Base-by-base conservation (phyloP, 2,888 invertebrate species). In the Pteria penguin region DNA sequence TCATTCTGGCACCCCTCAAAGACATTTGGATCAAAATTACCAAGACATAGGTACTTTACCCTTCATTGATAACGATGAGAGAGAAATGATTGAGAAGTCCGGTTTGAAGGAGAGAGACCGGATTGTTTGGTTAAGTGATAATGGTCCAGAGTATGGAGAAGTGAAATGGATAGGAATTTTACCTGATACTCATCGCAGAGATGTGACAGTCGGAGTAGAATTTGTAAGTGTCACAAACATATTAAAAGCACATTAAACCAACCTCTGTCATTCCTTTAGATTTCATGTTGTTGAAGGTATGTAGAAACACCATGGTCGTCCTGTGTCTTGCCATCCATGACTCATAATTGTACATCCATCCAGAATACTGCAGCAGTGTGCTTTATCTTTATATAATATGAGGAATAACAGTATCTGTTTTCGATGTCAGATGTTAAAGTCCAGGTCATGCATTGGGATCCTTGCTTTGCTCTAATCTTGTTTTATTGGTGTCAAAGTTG, bases 141-240 rank as follows among this genome's bases (percentile, higher is more conserved):
- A 90, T 45, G 92, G 93, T 11, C 93, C 93, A 1, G 93, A 94
- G 82, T 87, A 88, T 78, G 94, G 93, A 18, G 87, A 88, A 1
- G 93, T 94, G 24, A 91, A 91, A 78, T 94, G 94, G 93, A 92
- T 94, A 58, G 94, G 94, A 1, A 87, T 88, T 45, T 87, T 94
- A 31, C 93, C 93, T 4, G 93, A 92, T 79, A 91, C 92, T 70
- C 70, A 81, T 14, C 89, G 88, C 36, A 90, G 92, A 26, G 92
- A 92, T 72, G 92, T 92, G 88, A 93, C 93, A 78, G 93, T 94
- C 69, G 94, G 94, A 31, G 92, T 94, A 2, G 93, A 94, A 88
- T 93, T 94, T 91, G 94, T 94, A 88, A 92, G 93, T 93, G 18
- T 54, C 18, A 29, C 4, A 33, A 36, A n/a, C n/a, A n/a, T n/a